phyloP scores from a whole-genome alignment of 2,888 invertebrate genomes.

The Laothoe populi region DNA sequence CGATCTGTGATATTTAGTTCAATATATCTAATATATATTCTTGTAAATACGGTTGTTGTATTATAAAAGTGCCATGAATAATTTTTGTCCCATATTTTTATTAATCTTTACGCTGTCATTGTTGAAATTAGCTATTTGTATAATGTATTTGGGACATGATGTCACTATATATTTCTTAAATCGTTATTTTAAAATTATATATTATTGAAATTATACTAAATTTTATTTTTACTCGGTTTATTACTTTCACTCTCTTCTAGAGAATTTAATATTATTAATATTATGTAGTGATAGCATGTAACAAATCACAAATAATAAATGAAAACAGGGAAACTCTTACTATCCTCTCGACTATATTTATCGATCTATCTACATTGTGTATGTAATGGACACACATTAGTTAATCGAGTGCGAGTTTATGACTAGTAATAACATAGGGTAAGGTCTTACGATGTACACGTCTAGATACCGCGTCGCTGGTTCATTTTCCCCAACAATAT shows the following conservation, averaged over 20 bases:
- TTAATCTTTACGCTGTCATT: no score
- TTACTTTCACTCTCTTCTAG: background rate
- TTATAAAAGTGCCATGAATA: constrained; percentile 51
- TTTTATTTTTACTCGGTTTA: background rate
- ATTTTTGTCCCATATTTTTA: constrained; percentile 44
- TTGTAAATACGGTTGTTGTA: constrained; percentile 35
- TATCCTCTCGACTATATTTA: constrained; percentile 58
- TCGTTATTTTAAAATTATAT: background rate
- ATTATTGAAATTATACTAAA: background rate
- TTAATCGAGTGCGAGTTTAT: constrained; percentile 22
- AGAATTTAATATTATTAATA: background rate
- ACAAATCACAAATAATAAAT: constrained; percentile 37
- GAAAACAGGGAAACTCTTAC: constrained; percentile 66
- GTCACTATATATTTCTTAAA: background rate
- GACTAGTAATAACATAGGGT: constrained; percentile 23
- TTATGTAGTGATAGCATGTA: constrained; percentile 13
- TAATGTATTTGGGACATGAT: constrained; percentile 6
- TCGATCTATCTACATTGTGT: constrained; percentile 56
- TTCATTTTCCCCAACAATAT: no score
- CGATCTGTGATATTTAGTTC: constrained; percentile 21
- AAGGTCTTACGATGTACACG: constrained; percentile 4
- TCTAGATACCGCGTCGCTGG: background rate
- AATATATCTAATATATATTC: constrained; percentile 7
- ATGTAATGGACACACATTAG: constrained; percentile 32
- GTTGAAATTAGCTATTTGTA: constrained; percentile 38